Conservation (phyloP, 2,888 invertebrate genomes). For the Drosophila colorata region DNA sequence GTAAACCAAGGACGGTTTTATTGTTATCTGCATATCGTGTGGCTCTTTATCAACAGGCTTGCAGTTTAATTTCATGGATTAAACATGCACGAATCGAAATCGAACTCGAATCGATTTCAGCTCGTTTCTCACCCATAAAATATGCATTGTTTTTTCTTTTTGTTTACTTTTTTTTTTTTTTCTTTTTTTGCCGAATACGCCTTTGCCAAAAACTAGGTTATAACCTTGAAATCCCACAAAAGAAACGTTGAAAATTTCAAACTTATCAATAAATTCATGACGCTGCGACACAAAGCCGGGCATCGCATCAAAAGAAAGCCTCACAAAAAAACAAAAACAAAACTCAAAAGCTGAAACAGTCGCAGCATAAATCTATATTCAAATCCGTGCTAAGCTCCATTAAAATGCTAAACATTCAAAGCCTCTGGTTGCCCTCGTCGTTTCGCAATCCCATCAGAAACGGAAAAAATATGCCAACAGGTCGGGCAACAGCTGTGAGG, state of each 20-base stretch:
- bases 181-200: conserved; percentile 39
- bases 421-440: conserved; percentile 5
- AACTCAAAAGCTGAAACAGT: conserved; percentile 5
- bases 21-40: conserved; percentile 62
- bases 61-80: conserved; percentile 60
- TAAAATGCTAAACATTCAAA: conserved; percentile 63
- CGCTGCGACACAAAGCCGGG: conserved; percentile 46
- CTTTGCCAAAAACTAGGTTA: conserved; percentile 77
- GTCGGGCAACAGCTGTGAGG: conserved; percentile 43
- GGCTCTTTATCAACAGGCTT: conserved; percentile 47
- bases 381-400: conserved; percentile 68
- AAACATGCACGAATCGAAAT: conserved; percentile 57
- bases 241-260: conserved; percentile 63
- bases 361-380: conserved; percentile 54
- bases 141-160: conserved; percentile 57
- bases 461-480: conserved; percentile 37
- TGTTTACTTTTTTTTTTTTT: conserved; percentile 3
- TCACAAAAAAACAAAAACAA: conserved; percentile 17
- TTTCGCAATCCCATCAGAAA: conserved; percentile 59
- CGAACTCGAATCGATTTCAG: conserved; percentile 59
- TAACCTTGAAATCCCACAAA: conserved; percentile 77
- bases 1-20: conserved; percentile 54
- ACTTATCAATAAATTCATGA: conserved; percentile 70
- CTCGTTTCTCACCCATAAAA: conserved; percentile 71
- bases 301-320: conserved; percentile 56